Evolutionary conservation across 2,888 invertebrate species (phyloP).

Genomic region (Pandemis cinnamomeana): DNA sequence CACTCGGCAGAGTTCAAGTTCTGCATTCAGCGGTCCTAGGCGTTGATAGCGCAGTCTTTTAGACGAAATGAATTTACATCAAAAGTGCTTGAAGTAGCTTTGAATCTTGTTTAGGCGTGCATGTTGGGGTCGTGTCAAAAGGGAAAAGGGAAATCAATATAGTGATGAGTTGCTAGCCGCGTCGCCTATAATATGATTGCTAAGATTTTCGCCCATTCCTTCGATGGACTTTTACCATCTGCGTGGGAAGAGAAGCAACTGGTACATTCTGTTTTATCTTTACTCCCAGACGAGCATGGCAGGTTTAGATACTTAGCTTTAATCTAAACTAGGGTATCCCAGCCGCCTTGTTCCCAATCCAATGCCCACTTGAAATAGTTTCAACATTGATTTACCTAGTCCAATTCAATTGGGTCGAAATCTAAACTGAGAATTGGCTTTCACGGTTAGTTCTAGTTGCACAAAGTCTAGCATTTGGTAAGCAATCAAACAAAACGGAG

Average conservation of each 20-base stretch:
- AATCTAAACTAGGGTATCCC: neutral
- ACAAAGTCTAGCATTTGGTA: neutral
- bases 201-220: no score
- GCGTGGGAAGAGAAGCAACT: no score
- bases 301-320: neutral
- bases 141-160: no score
- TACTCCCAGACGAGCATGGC: no score
- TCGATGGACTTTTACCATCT: no score
- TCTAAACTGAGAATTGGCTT: neutral
- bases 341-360: conserved; percentile 4
- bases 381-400: conserved; percentile 1
- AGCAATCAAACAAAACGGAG: neutral
- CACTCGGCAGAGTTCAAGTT: conserved; percentile 32
- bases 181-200: no score
- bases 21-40: conserved; percentile 27
- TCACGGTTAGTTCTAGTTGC: neutral
- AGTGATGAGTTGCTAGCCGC: no score
- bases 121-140: neutral
- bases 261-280: no score
- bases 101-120: neutral
- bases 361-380: conserved; percentile 6
- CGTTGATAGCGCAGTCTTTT: conserved; percentile 28
- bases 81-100: neutral
- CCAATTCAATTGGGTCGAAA: neutral
- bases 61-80: conserved; percentile 30